A percentile compares a stretch with the other conserved stretches of the same genome.
Evolutionary conservation across 2,113 vertebrate species (phyloP).

Genomic region (Vireo altiloquus): DNA sequence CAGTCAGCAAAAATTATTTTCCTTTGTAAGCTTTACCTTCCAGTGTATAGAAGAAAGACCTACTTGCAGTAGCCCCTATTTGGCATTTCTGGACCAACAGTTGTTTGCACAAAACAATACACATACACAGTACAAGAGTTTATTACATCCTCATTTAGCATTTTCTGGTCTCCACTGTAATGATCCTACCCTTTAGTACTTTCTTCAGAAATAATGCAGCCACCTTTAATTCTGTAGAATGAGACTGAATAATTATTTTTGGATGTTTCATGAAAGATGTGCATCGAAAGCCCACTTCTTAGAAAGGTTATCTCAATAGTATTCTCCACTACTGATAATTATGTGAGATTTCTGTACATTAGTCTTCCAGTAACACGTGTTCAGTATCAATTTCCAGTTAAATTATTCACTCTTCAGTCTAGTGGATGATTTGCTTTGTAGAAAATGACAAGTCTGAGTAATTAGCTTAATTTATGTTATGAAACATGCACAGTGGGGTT

Average conservation of each 20-base stretch:
- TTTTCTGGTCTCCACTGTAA: not conserved
- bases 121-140: not conserved
- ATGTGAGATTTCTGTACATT: not conserved
- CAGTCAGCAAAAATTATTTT: not conserved
- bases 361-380: not conserved
- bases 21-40: not conserved
- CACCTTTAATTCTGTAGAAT: not conserved
- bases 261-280: not conserved
- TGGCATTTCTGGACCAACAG: not conserved
- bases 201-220: not conserved
- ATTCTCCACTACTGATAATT: not conserved
- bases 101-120: not conserved
- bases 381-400: constrained; percentile 5
- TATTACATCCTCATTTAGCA: not conserved
- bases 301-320: not conserved
- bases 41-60: not conserved
- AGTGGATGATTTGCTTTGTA: not conserved
- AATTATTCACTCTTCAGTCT: not conserved
- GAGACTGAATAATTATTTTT: not conserved
- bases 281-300: not conserved
- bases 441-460: not conserved
- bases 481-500: not conserved
- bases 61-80: not conserved
- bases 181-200: not conserved
- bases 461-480: not conserved